These are phyloP conservation scores for Dasyurus viverrinus DNA, from an alignment of 2,113 vertebrate species.

Conservation along the genomic window DNA sequence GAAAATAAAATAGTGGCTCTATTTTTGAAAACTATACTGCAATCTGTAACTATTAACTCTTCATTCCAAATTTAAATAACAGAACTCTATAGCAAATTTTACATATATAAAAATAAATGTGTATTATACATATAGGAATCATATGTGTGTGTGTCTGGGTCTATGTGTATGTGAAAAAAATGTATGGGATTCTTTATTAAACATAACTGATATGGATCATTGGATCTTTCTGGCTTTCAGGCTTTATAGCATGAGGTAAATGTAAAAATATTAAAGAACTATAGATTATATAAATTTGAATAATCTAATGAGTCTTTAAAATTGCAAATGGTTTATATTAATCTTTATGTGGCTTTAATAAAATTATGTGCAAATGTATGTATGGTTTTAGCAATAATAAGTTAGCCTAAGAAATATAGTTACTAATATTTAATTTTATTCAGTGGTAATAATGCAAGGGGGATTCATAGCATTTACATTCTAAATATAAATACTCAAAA, in stretches of 20 bases:
- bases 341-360: neutral
- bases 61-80: constrained; percentile 24
- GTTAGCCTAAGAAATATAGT: constrained; percentile 1
- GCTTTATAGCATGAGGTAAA: neutral
- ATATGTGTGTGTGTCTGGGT: too few relatives aligned
- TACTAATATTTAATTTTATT: neutral
- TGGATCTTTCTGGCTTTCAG: neutral
- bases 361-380: neutral
- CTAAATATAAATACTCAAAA: neutral
- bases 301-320: constrained; percentile 6
- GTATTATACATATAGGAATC: too few relatives aligned
- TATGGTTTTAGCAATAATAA: neutral
- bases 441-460: neutral
- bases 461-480: neutral
- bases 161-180: neutral
- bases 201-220: neutral
- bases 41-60: neutral
- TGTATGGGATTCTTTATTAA: neutral
- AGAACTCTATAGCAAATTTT: constrained; percentile 11
- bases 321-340: neutral
- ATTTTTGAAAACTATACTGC: neutral
- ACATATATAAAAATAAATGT: neutral
- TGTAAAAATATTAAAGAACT: constrained; percentile 19
- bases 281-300: neutral
- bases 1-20: constrained; percentile 14